Percentiles rank a stretch among this genome's conserved stretches.
These are phyloP conservation scores for Oncorhynchus mykiss DNA, from an alignment of 2,113 vertebrate species.

Conservation along the genomic window DNA sequence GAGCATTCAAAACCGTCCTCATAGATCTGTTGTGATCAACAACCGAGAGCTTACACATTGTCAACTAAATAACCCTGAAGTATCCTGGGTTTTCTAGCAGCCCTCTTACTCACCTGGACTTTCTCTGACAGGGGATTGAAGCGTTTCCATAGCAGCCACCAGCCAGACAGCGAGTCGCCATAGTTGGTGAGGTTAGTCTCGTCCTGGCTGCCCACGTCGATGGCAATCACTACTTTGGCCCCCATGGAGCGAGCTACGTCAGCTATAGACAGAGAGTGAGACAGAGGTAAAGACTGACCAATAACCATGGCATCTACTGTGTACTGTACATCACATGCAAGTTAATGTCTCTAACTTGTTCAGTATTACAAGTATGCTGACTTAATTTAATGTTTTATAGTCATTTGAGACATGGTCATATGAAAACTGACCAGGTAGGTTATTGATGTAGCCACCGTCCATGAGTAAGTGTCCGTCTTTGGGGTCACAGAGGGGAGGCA, in stretches of 20 bases:
- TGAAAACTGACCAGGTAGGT: constrained; percentile 82
- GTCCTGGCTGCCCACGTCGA: constrained; percentile 89
- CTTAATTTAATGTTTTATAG: background rate
- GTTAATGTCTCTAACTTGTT: too few relatives aligned
- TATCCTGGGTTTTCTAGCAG: background rate
- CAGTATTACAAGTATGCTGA: too few relatives aligned
- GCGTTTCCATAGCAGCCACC: constrained; percentile 95
- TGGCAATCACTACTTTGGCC: constrained; percentile 88
- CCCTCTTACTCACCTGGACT: constrained; percentile 78
- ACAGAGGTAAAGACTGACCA: background rate
- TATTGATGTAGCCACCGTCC: constrained; percentile 94
- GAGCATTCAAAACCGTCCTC: background rate
- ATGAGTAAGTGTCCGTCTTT: constrained; percentile 91
- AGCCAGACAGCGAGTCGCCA: constrained; percentile 85
- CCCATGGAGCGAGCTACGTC: constrained; percentile 90
- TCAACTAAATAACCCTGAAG: background rate
- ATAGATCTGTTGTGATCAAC: too few relatives aligned
- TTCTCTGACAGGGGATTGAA: constrained; percentile 87
- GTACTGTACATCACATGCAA: background rate
- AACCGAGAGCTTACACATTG: too few relatives aligned
- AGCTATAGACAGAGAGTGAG: constrained; percentile 61
- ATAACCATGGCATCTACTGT: background rate
- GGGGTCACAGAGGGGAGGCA: constrained; percentile 91
- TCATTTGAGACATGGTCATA: too few relatives aligned
- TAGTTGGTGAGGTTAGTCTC: constrained; percentile 93